Evolutionary conservation across 2,888 invertebrate species (phyloP).

Genomic region (Caenorhabditis angaria): DNA sequence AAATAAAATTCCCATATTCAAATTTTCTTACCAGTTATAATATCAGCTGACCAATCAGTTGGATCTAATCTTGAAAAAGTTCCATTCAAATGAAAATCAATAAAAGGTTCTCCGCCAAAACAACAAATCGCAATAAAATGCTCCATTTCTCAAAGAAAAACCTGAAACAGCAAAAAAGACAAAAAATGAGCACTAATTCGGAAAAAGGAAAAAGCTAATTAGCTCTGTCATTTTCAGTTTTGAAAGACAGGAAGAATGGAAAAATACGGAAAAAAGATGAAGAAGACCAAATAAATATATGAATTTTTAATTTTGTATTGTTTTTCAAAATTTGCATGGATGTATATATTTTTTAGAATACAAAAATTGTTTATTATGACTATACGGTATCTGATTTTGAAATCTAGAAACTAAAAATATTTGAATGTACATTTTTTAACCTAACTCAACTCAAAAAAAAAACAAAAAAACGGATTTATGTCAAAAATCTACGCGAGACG

Average conservation of each 20-base stretch:
- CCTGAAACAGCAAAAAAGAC: neutral
- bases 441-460: too few species aligned
- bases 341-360: neutral
- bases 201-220: neutral
- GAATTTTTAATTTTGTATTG: conserved; percentile 2
- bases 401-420: too few species aligned
- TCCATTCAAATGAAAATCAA: conserved; percentile 44
- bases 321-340: neutral
- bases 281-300: neutral
- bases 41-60: conserved; percentile 43
- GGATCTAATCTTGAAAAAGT: conserved; percentile 24
- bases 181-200: neutral
- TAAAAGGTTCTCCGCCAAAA: conserved; percentile 49
- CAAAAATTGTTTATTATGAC: too few species aligned
- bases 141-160: conserved; percentile 12
- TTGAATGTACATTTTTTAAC: neutral
- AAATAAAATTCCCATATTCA: neutral
- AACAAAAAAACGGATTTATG: neutral
- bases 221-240: neutral
- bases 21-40: conserved; percentile 23
- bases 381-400: too few species aligned
- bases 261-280: neutral
- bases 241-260: neutral
- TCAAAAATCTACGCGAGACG: neutral
- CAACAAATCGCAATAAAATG: conserved; percentile 49